Conservation (phyloP, 2,113 vertebrate genomes). For the Monopterus albus region DNA sequence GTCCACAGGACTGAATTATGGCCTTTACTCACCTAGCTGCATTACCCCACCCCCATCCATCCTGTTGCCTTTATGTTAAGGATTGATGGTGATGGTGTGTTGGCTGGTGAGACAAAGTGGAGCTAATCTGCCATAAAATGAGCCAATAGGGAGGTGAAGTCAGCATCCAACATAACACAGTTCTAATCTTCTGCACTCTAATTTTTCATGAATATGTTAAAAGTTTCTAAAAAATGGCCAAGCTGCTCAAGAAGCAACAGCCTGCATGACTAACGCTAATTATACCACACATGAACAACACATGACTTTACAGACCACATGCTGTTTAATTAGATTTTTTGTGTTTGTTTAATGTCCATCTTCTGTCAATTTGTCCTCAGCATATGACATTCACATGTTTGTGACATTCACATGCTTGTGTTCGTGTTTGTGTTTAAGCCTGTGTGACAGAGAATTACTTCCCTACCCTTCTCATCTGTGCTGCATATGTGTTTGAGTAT, state of each 20-base stretch:
- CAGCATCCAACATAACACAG: neutral
- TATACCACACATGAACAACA: neutral
- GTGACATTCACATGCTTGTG: conserved; percentile 13
- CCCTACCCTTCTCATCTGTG: conserved; percentile 47
- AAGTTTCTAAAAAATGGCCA: neutral
- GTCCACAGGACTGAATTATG: conserved; percentile 73
- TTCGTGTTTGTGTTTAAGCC: conserved; percentile 22
- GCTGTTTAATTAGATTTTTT: conserved; percentile 9
- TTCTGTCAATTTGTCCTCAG: neutral
- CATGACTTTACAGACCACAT: neutral
- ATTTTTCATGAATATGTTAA: neutral
- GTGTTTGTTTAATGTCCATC: neutral
- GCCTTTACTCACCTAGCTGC: conserved; percentile 56
- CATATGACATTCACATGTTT: neutral
- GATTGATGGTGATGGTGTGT: conserved; percentile 41
- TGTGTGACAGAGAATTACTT: conserved; percentile 24
- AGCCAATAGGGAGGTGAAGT: conserved; percentile 27
- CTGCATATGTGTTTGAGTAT: conserved; percentile 60
- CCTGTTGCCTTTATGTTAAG: conserved; percentile 37
- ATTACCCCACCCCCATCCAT: conserved; percentile 37
- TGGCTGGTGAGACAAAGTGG: conserved; percentile 59
- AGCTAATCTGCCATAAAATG: conserved; percentile 51
- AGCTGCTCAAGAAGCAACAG: neutral
- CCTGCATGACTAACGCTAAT: neutral
- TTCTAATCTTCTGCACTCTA: conserved; percentile 15